Evolutionary conservation across 1,140 invertebrate genomes (phyloP), one percentile per base, ranked within the genome.

Genomic region (Penaeus vannamei): DNA sequence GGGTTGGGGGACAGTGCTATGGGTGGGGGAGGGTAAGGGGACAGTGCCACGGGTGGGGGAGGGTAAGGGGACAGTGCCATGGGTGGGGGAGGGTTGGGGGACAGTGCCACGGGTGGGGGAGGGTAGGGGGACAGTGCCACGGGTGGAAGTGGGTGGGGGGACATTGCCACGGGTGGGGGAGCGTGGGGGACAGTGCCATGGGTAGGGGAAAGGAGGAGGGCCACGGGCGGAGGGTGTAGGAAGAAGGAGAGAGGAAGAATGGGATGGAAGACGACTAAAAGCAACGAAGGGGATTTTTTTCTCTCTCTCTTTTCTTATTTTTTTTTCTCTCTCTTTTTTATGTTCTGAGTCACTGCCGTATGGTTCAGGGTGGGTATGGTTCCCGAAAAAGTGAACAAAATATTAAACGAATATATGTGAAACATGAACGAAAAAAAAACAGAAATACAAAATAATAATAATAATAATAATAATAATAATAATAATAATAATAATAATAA

Each of bases 401-500:
- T 46, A 23, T 2, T 23, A 26, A 42, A 23, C 23, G 42, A 26
- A 26, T 26, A 19, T 0, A 26, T 10, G 0, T 14, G 26, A 46
- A 22, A 29, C 32, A 72, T 32, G 26, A 10, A 26, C 69, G n/a
- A n/a, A 72, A n/a, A n/a, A 72, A n/a, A 23, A n/a, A 72, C 69
- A 72, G 4, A 72, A 14, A 23, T 32, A 72, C 69, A 3, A 17
- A 72, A 20, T 29, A 10, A 72, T n/a, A 7, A 23, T 8, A 10
- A 26, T 8, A 64, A 64, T 64, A 64, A 64, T n/a, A n/a, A n/a
- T 64, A 64, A 64, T 64, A 64, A 64, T 64, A 64, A 64, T 64
- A 64, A 64, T 64, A 64, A 64, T 64, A 64, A 64, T 64, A 64
- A 64, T 64, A 64, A 64, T 64, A 64, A 64, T 64, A 64, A 64